phyloP scores from a whole-genome alignment of 2,797 vertebrate genomes.

The Gallirallus australis region DNA sequence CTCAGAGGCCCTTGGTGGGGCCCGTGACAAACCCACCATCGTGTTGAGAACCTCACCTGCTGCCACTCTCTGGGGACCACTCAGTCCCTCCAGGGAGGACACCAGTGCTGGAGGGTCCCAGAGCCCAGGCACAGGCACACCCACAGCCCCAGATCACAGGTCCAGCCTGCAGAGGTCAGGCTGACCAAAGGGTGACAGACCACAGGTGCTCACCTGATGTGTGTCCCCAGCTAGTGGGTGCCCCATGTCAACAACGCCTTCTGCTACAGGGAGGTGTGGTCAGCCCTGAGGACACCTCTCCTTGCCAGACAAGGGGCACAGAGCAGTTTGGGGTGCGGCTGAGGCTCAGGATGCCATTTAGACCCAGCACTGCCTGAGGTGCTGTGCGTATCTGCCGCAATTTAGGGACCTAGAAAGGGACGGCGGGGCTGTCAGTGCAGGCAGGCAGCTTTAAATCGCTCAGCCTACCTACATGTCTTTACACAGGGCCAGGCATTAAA shows the following conservation, averaged over 20 bases:
- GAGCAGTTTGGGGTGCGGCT: neutral
- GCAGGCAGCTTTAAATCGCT: neutral
- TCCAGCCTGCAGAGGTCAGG: neutral
- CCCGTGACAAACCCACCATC: neutral
- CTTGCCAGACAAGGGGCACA: accelerated
- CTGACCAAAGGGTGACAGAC: accelerated
- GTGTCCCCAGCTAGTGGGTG: accelerated
- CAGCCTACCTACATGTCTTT: slow-evolving; percentile 15
- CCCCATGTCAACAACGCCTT: neutral
- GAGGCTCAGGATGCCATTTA: neutral
- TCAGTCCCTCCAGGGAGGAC: accelerated
- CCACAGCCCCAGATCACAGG: neutral
- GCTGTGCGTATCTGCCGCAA: neutral
- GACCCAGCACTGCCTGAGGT: neutral
- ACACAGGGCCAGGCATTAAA: neutral
- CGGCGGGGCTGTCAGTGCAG: neutral
- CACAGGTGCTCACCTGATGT: accelerated
- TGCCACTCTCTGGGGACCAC: neutral
- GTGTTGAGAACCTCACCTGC: neutral
- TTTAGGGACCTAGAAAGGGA: neutral
- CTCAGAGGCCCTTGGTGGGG: neutral
- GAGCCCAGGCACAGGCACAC: too few species aligned
- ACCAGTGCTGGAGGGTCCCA: accelerated
- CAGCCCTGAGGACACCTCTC: neutral
- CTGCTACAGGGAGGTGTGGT: neutral